Percentiles rank a stretch among this genome's conserved stretches.
phyloP scores from a whole-genome alignment of 2,113 vertebrate genomes.

The Bothrops jararaca region DNA sequence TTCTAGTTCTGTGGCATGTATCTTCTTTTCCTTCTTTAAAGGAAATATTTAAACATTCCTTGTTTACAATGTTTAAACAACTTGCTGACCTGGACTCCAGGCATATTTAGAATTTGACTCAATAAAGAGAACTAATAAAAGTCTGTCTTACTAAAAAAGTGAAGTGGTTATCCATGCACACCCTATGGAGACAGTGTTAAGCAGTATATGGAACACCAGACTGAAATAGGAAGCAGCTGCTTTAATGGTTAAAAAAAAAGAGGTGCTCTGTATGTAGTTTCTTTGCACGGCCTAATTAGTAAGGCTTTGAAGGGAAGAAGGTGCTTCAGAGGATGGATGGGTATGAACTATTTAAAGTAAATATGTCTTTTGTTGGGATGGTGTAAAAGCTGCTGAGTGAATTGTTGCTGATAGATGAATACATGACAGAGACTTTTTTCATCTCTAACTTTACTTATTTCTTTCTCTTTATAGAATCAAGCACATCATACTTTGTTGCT shows the following conservation, averaged over 20 bases:
- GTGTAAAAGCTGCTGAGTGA: neutral
- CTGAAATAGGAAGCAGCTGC: neutral
- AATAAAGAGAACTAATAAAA: neutral
- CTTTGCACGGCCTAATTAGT: neutral
- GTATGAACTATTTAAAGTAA: neutral
- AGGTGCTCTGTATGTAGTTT: neutral
- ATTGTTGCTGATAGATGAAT: neutral
- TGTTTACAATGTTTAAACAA: neutral
- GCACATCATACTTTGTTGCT: neutral
- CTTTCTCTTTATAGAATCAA: neutral
- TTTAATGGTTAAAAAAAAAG: neutral
- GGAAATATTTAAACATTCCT: neutral
- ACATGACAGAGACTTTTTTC: neutral
- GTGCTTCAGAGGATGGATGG: neutral
- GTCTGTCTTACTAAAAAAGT: neutral
- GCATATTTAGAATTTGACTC: neutral
- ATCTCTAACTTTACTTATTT: neutral
- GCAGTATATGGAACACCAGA: neutral
- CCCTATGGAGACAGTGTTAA: neutral
- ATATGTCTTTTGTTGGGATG: neutral
- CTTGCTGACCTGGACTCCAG: neutral
- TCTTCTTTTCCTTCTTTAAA: neutral
- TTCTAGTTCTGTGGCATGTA: neutral
- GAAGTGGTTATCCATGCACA: neutral
- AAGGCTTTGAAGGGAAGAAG: neutral